Base-by-base conservation (phyloP, 1,140 invertebrate genomes). In the Drosophila obscura region DNA sequence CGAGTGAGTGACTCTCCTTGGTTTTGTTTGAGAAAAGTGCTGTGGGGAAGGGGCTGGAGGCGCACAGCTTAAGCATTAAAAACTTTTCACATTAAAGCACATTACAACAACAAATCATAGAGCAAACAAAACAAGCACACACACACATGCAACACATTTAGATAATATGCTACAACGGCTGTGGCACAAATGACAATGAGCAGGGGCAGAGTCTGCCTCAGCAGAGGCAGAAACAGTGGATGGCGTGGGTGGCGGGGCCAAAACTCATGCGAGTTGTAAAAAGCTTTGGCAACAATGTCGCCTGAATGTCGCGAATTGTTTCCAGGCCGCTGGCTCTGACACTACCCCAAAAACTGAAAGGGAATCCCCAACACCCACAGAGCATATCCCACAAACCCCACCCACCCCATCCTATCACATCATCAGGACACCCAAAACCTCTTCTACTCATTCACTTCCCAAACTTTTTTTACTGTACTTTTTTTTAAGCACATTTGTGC, bases 101-200 rank as follows among this genome's bases (percentile, higher is more conserved):
- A 87, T 87, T 88, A 88, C 83, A 87, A 87, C 83, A 87, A 87
- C 83, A 87, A 88, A 87, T 87, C 83, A 87, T 87, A 87, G 83
- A 87, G 77, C 73, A 68, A 76, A 75, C 63, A 76, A 67, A 75
- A 81, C 62, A 63, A 51, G 50, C 76, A 62, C 19, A 68, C 22
- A 62, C 43, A 57, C 50, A 51, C 46, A 65, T 45, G 83, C 82
- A 87, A 87, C 83, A 87, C 82, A 87, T 87, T 87, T 87, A 87
- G 82, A 87, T 87, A 87, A 87, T 87, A 87, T 87, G 82, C 82
- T 87, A 87, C 82, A 87, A 87, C 82, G 87, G 82, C 82, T 87
- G 82, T 85, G 83, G 52, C 82, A 26, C 82, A 88, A 87, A 87
- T 88, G 82, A 88, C 81, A 85, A 60, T 46, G 46, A 22, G 19